Evolutionary conservation across 2,888 invertebrate genomes (phyloP), one percentile per base, ranked within the genome.

Genomic region (Lottia gigantea): DNA sequence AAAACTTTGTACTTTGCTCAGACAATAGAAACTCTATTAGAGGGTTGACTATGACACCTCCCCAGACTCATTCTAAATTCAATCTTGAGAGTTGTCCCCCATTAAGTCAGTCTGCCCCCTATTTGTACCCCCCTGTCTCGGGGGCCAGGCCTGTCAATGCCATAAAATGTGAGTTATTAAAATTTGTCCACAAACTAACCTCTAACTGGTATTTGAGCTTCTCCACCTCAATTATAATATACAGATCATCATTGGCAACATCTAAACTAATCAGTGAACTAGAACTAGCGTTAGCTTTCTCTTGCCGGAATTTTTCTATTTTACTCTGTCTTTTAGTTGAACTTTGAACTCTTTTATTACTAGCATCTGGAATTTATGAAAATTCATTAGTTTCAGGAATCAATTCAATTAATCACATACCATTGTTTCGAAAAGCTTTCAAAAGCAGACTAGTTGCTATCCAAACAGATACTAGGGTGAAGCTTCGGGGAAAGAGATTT

Each of bases 161-260:
- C n/a, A n/a, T n/a, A n/a, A n/a, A n/a, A 31, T 31, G 6, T 31
- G 31, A 31, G 31, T 4, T 31, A 31, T 31, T 6, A 31, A 31
- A 31, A 31, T 31, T 31, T 6, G 31, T 4, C 31, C 31, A 25
- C 40, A 55, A 47, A 26, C 72, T 66, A 73, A 87, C 87, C 85
- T 87, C 84, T 47, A 88, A 77, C 69, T 85, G 82, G 71, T 85
- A 86, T 71, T 86, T 85, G n/a, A 88, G 82, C 67, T 87, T 85
- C 67, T 88, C 87, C 40, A 85, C 80, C 47, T 86, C 87, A 62
- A 85, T 85, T 12, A 88, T 80, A 11, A 86, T 77, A 75, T 80
- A 87, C 71, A 84, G 82, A 68, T 87, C 85, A 74, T 86, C 86
- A 46, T 77, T 78, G 4, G 76, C 78, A 23, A 85, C 82, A 67